These are phyloP conservation scores for Anarhynchus alexandrinus DNA, from an alignment of 2,113 vertebrate genomes.

Conservation along the genomic window DNA sequence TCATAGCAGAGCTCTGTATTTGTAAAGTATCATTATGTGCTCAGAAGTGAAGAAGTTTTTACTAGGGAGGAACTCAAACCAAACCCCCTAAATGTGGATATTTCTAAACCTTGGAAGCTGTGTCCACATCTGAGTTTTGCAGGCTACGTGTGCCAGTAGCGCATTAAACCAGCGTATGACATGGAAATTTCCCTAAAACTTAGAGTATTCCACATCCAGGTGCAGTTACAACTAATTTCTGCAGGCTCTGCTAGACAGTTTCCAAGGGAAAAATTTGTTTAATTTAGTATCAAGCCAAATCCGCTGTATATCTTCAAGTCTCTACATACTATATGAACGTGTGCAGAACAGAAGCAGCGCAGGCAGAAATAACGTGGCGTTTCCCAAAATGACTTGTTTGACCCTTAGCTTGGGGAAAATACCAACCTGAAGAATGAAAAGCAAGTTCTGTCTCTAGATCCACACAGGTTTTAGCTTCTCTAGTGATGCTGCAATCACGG, in stretches of 20 bases:
- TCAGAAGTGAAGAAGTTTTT: background rate
- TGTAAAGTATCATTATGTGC: background rate
- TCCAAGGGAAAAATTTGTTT: constrained; percentile 8
- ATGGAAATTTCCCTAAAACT: constrained; percentile 27
- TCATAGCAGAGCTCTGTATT: background rate
- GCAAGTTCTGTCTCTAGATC: background rate
- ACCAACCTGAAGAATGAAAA: background rate
- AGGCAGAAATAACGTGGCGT: background rate
- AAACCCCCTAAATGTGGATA: background rate
- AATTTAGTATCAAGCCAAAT: background rate
- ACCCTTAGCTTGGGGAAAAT: background rate
- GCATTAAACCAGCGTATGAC: background rate
- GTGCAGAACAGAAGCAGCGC: background rate
- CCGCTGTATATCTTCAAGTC: background rate
- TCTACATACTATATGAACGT: background rate
- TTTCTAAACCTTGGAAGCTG: background rate
- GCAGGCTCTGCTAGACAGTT: background rate
- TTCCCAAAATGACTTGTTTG: background rate
- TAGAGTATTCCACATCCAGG: background rate
- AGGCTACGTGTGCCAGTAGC: background rate
- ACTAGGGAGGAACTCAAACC: background rate
- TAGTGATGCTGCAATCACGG: background rate
- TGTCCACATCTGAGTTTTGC: background rate
- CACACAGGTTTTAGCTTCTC: background rate
- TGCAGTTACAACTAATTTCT: background rate